Base-by-base conservation (phyloP, 2,888 invertebrate genomes). In the Schizaphis graminum region DNA sequence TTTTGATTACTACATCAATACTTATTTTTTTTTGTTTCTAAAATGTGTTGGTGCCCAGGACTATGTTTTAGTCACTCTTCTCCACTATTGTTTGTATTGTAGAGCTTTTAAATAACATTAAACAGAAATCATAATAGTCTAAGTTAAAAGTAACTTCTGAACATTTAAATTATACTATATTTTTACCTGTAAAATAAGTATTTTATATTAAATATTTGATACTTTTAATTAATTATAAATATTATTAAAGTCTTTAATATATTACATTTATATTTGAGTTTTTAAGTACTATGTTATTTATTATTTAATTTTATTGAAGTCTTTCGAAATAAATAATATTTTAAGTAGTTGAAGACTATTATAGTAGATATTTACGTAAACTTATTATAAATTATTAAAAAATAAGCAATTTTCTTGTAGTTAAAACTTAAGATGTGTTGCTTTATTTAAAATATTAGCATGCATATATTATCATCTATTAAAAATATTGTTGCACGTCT, bases 401-500 rank as follows among this genome's bases (percentile, higher is more conserved):
- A 77, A 67, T 16, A 35, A 28, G 2, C 28, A 61, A n/a, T 5
- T 16, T 41, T 24, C 8, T 21, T 0, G 24, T 77, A 35, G 77
- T 77, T 77, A 77, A 16, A 77, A 21, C 21, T 16, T 35, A 77
- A 77, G 67, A 8, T 35, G 2, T 77, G 21, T 35, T 35, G 47
- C 49, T 67, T 91, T 67, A 53, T 35, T 77, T 88, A 53, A 86
- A 88, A 87, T 3, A 87, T 49, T 26, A 47, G 87, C 92, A 92
- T 67, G 92, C 26, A 77, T 77, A 53, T 53, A 5, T 67, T 67
- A 21, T 47, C 86, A 88, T 88, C 16, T 88, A n/a, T 92, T 85
- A 13, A 49, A 61, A 5, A 86, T 57, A 24, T 92, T 86, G 10
- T 56, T 88, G 92, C 92, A 92, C 28, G 92, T 26, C 44, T 88